phyloP scores from a whole-genome alignment of 1,140 invertebrate species.

The Orussus abietinus region DNA sequence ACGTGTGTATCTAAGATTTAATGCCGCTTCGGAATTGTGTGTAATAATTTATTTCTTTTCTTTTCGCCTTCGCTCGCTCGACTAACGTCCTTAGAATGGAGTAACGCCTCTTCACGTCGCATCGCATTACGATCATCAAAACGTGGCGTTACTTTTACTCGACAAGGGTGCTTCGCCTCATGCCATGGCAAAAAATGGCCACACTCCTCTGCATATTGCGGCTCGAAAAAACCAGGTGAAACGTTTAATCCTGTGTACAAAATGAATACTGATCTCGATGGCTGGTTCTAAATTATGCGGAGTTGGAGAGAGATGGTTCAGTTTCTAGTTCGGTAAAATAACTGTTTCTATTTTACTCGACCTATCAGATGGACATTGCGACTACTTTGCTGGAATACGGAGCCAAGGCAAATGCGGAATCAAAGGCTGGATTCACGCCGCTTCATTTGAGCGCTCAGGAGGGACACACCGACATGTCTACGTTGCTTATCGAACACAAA shows the following conservation, averaged over 20 bases:
- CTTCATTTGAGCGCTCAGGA: constrained; percentile 93
- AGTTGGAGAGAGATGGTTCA: too few species aligned
- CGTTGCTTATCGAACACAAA: constrained; percentile 82
- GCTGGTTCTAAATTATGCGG: too few species aligned
- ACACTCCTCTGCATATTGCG: constrained; percentile 96
- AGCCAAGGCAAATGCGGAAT: constrained; percentile 81
- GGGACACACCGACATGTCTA: constrained; percentile 88
- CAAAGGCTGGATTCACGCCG: constrained; percentile 87
- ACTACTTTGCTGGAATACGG: constrained; percentile 91
- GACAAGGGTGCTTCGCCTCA: constrained; percentile 95
- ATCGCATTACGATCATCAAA: constrained; percentile 95
- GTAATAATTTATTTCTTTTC: constrained; percentile 11
- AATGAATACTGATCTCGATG: too few species aligned
- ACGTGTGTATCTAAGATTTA: too few species aligned
- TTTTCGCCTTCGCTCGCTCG: background rate
- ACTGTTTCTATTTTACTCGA: too few species aligned
- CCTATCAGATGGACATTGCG: constrained; percentile 85
- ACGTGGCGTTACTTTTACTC: constrained; percentile 84
- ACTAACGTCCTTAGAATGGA: constrained; percentile 70
- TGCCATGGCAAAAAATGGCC: constrained; percentile 95
- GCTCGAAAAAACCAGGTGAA: constrained; percentile 95
- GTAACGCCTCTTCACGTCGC: constrained; percentile 97
- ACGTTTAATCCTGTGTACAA: too few species aligned
- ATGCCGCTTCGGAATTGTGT: background rate
- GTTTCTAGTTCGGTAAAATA: too few species aligned